Evolutionary conservation across 1,140 invertebrate species (phyloP), one percentile per base, ranked within the genome.

Genomic region (Tetragnatha versicolor): DNA sequence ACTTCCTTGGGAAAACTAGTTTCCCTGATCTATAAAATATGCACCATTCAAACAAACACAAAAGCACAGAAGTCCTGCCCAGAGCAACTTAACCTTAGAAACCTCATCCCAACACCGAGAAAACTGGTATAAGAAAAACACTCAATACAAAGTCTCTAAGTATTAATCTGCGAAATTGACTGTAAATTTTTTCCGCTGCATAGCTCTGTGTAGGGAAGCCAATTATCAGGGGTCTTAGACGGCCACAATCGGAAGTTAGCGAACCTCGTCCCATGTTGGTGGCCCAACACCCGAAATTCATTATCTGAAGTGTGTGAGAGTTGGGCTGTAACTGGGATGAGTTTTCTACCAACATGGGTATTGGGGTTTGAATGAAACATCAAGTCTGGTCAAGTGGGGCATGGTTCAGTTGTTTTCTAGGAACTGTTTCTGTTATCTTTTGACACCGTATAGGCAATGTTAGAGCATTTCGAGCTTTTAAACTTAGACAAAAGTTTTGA

Each of bases 101-200:
- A 37, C 4, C 14, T n/a, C 61, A 12, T 39, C 25, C 61, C 37
- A 29, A 2, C 33, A 42, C n/a, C 35, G 55, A 31, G 9, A 58
- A 51, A 58, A 17, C 29, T 58, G 35, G 29, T n/a, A 58, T 31
- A 65, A 29, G n/a, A n/a, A n/a, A n/a, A n/a, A n/a, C n/a, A n/a
- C n/a, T n/a, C n/a, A n/a, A n/a, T n/a, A n/a, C n/a, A n/a, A n/a
- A n/a, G n/a, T n/a, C n/a, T 35, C 35, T 9, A 31, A 42, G 61
- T 65, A 65, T 65, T 65, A 65, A 65, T 65, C 61, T 65, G 61
- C 61, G 61, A 65, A 65, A 65, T 65, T 65, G 61, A 39, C 61
- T 65, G 61, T 65, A 65, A 65, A 65, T 65, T 65, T 58, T 65
- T 65, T 65, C 61, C 61, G 42, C 61, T 65, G 61, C 61, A 65